Evolutionary conservation across 2,888 invertebrate species (phyloP).

Genomic region (Apeira syringaria): DNA sequence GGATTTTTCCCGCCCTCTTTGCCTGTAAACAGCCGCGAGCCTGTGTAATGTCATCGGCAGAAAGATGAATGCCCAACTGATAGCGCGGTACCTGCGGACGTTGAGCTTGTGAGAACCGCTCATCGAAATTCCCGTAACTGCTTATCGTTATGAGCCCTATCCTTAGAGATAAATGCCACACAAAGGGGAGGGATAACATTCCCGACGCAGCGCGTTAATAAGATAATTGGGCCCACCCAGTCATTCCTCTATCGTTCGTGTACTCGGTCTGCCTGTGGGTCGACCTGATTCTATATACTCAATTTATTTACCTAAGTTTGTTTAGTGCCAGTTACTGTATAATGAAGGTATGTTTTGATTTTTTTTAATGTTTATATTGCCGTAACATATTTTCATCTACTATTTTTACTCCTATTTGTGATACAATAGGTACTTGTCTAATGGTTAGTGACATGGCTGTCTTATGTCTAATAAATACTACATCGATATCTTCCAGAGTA

Average conservation of each 20-base stretch:
- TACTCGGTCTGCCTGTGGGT: conserved; percentile 29
- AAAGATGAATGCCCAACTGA: too few species aligned
- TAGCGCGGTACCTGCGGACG: conserved; percentile 9
- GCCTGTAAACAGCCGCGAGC: too few species aligned
- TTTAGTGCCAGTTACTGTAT: conserved; percentile 9
- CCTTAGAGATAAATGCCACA: conserved; percentile 57
- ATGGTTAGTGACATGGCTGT: too few species aligned
- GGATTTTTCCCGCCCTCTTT: too few species aligned
- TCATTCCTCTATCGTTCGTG: conserved; percentile 54
- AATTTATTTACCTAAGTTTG: conserved; percentile 3
- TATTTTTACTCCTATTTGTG: too few species aligned
- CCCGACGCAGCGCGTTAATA: conserved; percentile 61
- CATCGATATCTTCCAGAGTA: too few species aligned
- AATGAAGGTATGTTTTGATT: conserved; percentile 40
- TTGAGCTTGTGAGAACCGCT: conserved; percentile 27
- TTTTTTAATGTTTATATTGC: not conserved
- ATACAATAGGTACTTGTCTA: too few species aligned
- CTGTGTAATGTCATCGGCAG: too few species aligned
- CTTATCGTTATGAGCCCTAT: conserved; percentile 60
- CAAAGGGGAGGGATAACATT: conserved; percentile 65
- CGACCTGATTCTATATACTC: conserved; percentile 39
- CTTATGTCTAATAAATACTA: too few species aligned
- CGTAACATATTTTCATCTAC: too few species aligned
- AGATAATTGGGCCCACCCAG: conserved; percentile 62
- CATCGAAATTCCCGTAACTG: conserved; percentile 46